These are phyloP conservation scores for Sarcoramphus papa DNA, from an alignment of 2,797 vertebrate species.

Conservation along the genomic window DNA sequence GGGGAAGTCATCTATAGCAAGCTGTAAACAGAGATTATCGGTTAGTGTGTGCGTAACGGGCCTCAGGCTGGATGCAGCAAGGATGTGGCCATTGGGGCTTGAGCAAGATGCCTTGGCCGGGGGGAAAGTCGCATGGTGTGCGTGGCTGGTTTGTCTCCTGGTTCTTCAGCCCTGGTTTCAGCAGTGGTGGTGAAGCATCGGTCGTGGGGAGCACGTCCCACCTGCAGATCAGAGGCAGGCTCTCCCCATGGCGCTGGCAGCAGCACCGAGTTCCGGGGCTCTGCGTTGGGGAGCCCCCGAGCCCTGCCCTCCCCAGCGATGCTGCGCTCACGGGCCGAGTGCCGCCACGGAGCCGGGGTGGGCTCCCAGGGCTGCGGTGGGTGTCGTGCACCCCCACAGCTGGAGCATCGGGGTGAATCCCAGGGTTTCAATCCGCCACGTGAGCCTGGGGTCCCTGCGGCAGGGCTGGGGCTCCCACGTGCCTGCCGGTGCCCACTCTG, in stretches of 20 bases:
- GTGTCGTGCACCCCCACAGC: not conserved
- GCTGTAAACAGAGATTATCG: not conserved
- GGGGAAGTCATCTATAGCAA: not conserved
- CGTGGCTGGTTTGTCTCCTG: not conserved
- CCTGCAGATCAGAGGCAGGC: not conserved
- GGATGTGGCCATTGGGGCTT: not conserved
- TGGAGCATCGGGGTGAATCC: not conserved
- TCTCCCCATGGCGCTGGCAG: rapidly evolving
- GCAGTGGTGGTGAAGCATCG: rapidly evolving
- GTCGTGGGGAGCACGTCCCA: rapidly evolving
- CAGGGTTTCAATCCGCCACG: rapidly evolving
- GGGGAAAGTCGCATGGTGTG: not conserved
- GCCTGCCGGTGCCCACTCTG: not conserved
- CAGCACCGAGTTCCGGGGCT: not conserved
- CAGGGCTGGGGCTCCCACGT: not conserved
- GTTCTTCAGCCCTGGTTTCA: not conserved
- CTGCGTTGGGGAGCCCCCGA: not conserved
- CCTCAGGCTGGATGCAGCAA: not conserved
- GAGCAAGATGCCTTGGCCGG: rapidly evolving
- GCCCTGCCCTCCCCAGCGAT: not conserved
- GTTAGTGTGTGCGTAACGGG: too few relatives aligned
- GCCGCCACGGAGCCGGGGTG: not conserved
- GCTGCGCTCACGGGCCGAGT: not conserved
- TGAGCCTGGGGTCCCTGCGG: not conserved
- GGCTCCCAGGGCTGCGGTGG: not conserved